A percentile compares a stretch with the other conserved stretches of the same genome.
phyloP scores from a whole-genome alignment of 2,797 vertebrate species.

The Xerus rutilus region DNA sequence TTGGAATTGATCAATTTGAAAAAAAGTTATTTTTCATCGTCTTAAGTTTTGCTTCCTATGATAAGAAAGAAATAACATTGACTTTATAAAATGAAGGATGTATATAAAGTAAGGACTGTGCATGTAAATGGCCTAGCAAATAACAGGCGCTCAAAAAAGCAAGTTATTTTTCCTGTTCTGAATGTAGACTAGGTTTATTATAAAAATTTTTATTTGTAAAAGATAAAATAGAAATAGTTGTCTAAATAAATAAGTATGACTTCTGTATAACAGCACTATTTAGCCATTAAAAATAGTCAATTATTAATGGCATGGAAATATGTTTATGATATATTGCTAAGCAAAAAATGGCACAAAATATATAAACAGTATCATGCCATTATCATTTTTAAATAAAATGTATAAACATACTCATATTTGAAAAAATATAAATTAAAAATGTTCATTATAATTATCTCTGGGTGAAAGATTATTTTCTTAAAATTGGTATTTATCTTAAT shows the following conservation, averaged over 20 bases:
- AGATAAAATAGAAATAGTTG: conserved; percentile 6
- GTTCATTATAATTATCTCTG: background rate
- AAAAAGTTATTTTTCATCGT: background rate
- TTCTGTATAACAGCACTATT: background rate
- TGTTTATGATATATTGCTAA: background rate
- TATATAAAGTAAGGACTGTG: background rate
- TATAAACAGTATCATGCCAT: background rate
- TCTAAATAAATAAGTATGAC: background rate
- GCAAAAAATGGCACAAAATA: background rate
- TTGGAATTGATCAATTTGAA: background rate
- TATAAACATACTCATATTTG: background rate
- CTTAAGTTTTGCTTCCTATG: background rate
- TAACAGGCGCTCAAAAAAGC: background rate
- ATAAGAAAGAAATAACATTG: background rate
- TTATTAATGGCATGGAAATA: background rate
- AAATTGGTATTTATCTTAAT: background rate
- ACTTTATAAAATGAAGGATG: background rate
- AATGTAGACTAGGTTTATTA: background rate
- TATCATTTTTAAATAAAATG: background rate
- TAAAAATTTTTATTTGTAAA: background rate
- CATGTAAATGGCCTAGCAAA: background rate
- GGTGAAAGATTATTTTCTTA: background rate
- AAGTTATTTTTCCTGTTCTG: background rate
- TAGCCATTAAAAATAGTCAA: background rate
- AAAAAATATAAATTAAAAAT: background rate